Base-by-base conservation (phyloP, 2,113 vertebrate genomes). In the Psammodynastes pulverulentus region DNA sequence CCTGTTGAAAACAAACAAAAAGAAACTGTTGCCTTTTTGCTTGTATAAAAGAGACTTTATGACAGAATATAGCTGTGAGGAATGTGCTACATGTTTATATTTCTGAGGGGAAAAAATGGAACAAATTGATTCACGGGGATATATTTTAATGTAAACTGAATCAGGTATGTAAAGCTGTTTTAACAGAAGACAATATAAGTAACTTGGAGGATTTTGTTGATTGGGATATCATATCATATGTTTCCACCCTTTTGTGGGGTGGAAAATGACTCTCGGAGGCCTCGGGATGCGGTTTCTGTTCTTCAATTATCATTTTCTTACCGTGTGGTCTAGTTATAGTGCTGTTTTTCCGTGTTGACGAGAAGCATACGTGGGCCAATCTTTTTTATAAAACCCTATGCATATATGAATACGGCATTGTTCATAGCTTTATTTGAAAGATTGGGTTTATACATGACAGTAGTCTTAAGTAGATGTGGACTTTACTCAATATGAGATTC, bases 41-140 rank as follows among this genome's bases (percentile, higher is more conserved):
- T 98, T 99, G 98, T 99, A 99, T 98, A 99, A 99, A 99, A 99
- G 98, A 99, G 98, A 98, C 98, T 99, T 98, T 99, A 99, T 99
- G 98, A 98, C 96, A 98, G 98, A 89, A 98, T 98, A 98, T 98
- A 98, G 97, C 97, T 98, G 97, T 98, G 98, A 98, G 98, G 98
- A 98, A 98, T 98, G 98, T 98, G 98, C 98, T 98, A 98, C 97
- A 98, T 99, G 98, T 99, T 99, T 99, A 98, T 99, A 99, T 99
- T 98, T 98, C 98, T 98, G 97, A 6, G 56, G 53, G 58, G 8
- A 0, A 21, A 98, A 96, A 98, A 98, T 98, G 98, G 98, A 98
- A 98, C 97, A 98, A 98, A 98, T 93, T 97, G 97, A 98, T 98
- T 98, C 98, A 98, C 97, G 98, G 98, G 97, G 94, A 98, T 98